These are phyloP conservation scores for Ctena decussata DNA, from an alignment of 2,888 invertebrate species.

Conservation along the genomic window DNA sequence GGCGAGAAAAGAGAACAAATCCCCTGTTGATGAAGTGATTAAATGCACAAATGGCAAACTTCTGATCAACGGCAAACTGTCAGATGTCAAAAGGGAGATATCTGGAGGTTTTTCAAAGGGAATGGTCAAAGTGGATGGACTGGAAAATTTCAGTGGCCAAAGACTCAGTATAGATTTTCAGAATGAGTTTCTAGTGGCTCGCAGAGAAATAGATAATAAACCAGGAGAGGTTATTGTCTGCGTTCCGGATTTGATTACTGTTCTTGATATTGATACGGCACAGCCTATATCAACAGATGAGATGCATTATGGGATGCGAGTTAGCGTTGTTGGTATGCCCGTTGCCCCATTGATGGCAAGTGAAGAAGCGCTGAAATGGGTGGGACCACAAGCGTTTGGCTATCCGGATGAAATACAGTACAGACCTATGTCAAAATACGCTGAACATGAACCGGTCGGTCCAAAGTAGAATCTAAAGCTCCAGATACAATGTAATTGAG, in stretches of 20 bases:
- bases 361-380: constrained; percentile 72
- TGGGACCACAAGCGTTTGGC: constrained; percentile 81
- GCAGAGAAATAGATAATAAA: constrained; percentile 18
- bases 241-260: constrained; percentile 82
- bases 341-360: constrained; percentile 70
- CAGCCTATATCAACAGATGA: constrained; percentile 82
- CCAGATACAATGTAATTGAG: too few relatives aligned
- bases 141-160: constrained; percentile 59
- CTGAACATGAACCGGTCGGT: constrained; percentile 45
- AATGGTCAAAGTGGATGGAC: constrained; percentile 67
- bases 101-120: constrained; percentile 82
- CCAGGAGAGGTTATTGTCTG: constrained; percentile 68
- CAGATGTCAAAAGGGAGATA: constrained; percentile 76
- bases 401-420: constrained; percentile 68
- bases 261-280: constrained; percentile 81
- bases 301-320: constrained; percentile 81
- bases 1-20: constrained; percentile 71
- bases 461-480: too few relatives aligned
- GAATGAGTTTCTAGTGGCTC: constrained; percentile 83
- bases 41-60: constrained; percentile 66
- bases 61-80: constrained; percentile 79
- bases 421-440: constrained; percentile 55
- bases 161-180: constrained; percentile 79
- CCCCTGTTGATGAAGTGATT: constrained; percentile 76
- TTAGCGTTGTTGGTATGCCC: constrained; percentile 78